Evolutionary conservation across 2,888 invertebrate species (phyloP).

Genomic region (Labia minor): DNA sequence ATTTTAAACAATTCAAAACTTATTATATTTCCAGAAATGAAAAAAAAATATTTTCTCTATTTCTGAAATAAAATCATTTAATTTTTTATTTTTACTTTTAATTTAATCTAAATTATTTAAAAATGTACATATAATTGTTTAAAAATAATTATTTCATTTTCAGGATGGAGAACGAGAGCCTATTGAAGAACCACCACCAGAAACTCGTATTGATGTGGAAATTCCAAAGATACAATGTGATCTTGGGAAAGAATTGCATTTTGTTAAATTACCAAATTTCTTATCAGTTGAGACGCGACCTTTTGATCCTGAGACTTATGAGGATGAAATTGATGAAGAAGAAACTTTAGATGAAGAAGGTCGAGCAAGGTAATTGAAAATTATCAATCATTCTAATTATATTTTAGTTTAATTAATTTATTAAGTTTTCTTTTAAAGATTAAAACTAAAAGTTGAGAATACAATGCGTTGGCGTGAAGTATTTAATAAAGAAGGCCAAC

Average conservation of each 20-base stretch:
- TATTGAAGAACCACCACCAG: constrained; percentile 72
- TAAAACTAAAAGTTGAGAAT: constrained; percentile 91
- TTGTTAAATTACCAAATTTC: constrained; percentile 96
- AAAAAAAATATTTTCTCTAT: too few relatives aligned
- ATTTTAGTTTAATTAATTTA: too few relatives aligned
- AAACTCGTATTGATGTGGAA: constrained; percentile 92
- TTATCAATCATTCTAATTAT: background rate
- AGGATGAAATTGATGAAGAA: constrained; percentile 98
- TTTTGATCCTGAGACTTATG: constrained; percentile 88
- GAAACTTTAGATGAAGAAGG: constrained; percentile 97
- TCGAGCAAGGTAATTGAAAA: constrained; percentile 53
- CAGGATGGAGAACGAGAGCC: constrained; percentile 51
- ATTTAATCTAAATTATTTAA: too few relatives aligned
- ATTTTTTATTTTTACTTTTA: too few relatives aligned
- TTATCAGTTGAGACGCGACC: constrained; percentile 95
- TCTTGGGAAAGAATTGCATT: constrained; percentile 83
- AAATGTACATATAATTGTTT: too few relatives aligned
- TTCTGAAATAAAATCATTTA: too few relatives aligned
- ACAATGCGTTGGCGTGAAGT: constrained; percentile 89
- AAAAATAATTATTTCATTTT: too few relatives aligned
- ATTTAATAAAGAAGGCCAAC: constrained; percentile 70
- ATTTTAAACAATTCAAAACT: background rate
- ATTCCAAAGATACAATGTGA: constrained; percentile 92
- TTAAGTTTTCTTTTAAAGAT: constrained; percentile 39
- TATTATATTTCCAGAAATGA: too few relatives aligned